Percentiles rank a stretch among this genome's conserved stretches.
Evolutionary conservation across 2,113 vertebrate genomes (phyloP).

Genomic region (Solea senegalensis): DNA sequence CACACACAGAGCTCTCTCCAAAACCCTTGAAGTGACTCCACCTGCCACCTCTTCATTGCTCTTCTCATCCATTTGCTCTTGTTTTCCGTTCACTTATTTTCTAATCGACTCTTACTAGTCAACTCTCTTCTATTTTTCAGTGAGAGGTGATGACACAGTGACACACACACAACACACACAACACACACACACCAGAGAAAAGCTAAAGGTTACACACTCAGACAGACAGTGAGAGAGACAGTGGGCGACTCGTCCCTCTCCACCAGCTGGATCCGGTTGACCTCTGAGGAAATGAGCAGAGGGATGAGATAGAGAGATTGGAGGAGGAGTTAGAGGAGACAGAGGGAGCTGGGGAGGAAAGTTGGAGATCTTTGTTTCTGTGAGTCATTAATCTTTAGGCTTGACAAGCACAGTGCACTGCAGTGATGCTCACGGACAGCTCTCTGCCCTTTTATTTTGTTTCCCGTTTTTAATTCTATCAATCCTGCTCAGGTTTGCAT

Average conservation of each 20-base stretch:
- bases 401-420: constrained; percentile 47
- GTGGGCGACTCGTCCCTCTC: constrained; percentile 49
- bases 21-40: constrained; percentile 25
- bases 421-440: neutral
- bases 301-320: constrained; percentile 42
- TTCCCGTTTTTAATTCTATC: too few relatives aligned
- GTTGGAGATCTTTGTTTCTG: constrained; percentile 56
- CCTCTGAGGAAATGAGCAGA: constrained; percentile 65
- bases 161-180: neutral
- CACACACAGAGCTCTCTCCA: constrained; percentile 34
- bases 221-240: constrained; percentile 22
- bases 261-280: constrained; percentile 60
- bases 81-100: constrained; percentile 57
- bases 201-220: constrained; percentile 25
- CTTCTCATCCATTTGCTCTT: constrained; percentile 41
- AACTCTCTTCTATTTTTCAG: constrained; percentile 41
- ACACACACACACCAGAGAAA: constrained; percentile 19
- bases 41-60: constrained; percentile 37
- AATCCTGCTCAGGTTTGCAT: too few relatives aligned
- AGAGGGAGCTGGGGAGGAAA: constrained; percentile 35
- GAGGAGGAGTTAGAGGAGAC: constrained; percentile 40
- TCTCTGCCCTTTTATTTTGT: neutral
- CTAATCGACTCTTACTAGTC: constrained; percentile 36
- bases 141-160: constrained; percentile 10
- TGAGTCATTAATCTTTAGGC: constrained; percentile 60